These are phyloP conservation scores for Columba livia DNA, from an alignment of 2,113 vertebrate genomes.

Conservation along the genomic window DNA sequence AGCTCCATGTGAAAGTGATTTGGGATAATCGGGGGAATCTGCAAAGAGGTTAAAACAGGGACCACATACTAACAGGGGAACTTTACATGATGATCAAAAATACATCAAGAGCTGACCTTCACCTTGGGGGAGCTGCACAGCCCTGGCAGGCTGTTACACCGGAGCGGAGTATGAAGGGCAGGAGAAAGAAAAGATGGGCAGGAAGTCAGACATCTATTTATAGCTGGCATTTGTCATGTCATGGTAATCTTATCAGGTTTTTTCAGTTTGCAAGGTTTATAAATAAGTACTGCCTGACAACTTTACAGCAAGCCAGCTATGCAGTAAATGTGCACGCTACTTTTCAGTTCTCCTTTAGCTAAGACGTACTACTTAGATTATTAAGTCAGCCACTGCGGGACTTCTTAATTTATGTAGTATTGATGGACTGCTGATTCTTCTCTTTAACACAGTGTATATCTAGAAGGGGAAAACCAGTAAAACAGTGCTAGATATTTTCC, in stretches of 20 bases:
- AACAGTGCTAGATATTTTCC: not conserved
- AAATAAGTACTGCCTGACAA: conserved; percentile 4
- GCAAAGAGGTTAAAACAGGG: conserved; percentile 74
- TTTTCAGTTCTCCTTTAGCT: not conserved
- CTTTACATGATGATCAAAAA: conserved; percentile 57
- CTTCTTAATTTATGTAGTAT: not conserved
- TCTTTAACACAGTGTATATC: not conserved
- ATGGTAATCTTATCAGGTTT: not conserved
- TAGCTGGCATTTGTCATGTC: conserved; percentile 12
- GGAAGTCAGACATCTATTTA: conserved; percentile 45
- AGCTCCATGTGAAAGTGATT: conserved; percentile 89
- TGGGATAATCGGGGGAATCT: conserved; percentile 81
- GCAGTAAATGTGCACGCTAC: not conserved
- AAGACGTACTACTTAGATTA: not conserved
- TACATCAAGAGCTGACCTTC: conserved; percentile 41
- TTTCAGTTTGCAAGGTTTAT: not conserved
- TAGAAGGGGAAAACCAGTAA: not conserved
- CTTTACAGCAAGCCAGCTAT: not conserved
- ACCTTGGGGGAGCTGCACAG: conserved; percentile 33
- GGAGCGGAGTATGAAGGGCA: accelerated
- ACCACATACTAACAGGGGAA: conserved; percentile 75
- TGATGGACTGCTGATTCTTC: conserved; percentile 12
- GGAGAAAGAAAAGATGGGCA: not conserved
- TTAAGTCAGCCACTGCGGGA: not conserved
- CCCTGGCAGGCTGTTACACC: not conserved